A percentile compares a stretch with the other conserved stretches of the same genome.
Conservation (phyloP, 2,888 invertebrate genomes). For the Hyppa rectilinea region DNA sequence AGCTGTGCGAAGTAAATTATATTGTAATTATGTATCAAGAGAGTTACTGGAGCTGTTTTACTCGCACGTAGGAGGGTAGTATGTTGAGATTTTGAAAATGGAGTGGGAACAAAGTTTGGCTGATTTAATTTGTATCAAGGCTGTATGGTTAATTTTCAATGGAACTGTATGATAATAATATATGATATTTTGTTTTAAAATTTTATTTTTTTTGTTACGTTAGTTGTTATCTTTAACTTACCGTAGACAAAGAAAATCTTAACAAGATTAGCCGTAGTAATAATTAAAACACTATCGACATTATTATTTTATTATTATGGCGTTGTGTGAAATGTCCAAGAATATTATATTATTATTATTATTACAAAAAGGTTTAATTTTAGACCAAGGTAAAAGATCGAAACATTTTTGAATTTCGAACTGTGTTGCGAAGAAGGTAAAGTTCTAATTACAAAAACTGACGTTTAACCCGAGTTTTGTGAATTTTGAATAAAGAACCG, state of each 20-base stretch:
- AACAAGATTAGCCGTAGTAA: no score
- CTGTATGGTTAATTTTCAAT: background rate
- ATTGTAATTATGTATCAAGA: constrained; percentile 19
- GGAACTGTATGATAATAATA: background rate
- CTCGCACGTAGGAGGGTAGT: background rate
- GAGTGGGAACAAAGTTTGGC: background rate
- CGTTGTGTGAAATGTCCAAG: no score
- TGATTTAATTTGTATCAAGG: constrained; percentile 21
- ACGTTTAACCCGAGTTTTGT: no score
- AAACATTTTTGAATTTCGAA: no score
- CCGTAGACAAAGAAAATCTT: background rate
- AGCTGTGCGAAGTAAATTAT: constrained; percentile 28
- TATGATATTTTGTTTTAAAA: background rate
- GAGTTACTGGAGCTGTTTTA: constrained; percentile 8
- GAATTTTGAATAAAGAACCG: no score
- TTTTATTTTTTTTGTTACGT: background rate
- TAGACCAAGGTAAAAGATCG: no score
- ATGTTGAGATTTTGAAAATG: constrained; percentile 15
- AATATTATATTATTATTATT: no score
- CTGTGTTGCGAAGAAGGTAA: no score
- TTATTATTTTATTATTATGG: no score
- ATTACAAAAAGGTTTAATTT: no score
- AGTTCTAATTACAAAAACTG: no score
- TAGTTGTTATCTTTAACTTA: background rate
- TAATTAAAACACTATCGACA: background rate